These are phyloP conservation scores for Heterocephalus glaber DNA, from an alignment of 2,113 vertebrate genomes.

Conservation along the genomic window DNA sequence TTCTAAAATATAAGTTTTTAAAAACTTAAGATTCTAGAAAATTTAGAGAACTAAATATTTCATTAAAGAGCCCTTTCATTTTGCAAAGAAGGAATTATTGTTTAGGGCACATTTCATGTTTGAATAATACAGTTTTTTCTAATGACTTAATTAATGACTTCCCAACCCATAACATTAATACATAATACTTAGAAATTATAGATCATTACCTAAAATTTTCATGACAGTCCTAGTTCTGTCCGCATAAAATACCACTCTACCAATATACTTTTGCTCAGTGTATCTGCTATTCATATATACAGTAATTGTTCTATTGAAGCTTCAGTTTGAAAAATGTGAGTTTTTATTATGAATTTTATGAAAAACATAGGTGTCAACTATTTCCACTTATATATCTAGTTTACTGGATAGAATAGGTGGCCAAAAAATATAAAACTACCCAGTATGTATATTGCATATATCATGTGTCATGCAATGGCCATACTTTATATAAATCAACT, in stretches of 20 bases:
- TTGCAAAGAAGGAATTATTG: neutral
- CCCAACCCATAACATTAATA: neutral
- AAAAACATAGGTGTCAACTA: neutral
- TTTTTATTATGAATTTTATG: neutral
- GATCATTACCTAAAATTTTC: neutral
- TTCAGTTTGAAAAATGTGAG: neutral
- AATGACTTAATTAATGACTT: slow-evolving; percentile 9
- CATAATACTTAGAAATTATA: neutral
- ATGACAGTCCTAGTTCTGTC: neutral
- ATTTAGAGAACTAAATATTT: neutral
- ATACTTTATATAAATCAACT: neutral
- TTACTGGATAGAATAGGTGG: neutral
- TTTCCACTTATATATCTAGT: slow-evolving; percentile 13
- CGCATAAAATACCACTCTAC: neutral
- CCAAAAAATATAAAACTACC: neutral
- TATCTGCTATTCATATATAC: neutral
- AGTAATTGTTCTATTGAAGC: neutral
- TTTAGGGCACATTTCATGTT: neutral
- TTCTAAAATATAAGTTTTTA: neutral
- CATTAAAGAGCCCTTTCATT: neutral
- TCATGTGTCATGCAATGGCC: neutral
- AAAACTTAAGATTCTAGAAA: neutral
- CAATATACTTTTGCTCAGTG: neutral
- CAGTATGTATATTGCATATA: neutral
- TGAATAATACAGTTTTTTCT: neutral